These are phyloP conservation scores for Pollicipes pollicipes DNA, from an alignment of 1,140 invertebrate species.

Conservation along the genomic window DNA sequence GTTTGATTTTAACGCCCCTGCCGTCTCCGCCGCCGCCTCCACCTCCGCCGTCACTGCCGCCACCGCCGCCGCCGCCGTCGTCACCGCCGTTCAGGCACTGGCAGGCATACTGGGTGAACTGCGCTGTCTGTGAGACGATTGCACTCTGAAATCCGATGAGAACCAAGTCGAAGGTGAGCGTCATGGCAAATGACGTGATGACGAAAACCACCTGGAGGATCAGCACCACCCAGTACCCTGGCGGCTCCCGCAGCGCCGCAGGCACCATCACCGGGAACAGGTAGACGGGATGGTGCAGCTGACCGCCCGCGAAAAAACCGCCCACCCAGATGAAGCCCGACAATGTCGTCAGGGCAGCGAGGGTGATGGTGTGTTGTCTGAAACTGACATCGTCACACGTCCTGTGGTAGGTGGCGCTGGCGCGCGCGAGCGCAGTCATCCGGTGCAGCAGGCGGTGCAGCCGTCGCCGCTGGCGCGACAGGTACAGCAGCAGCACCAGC, in stretches of 20 bases:
- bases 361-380: neutral
- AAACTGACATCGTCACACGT: neutral
- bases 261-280: neutral
- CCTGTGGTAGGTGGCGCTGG: neutral
- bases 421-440: neutral
- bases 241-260: neutral
- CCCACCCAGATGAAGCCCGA: neutral
- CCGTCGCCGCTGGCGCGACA: neutral
- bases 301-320: neutral
- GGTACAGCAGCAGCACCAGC: neutral
- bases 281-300: neutral
- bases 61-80: neutral
- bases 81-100: neutral
- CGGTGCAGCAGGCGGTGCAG: neutral
- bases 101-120: too few species aligned
- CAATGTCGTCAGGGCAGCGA: neutral
- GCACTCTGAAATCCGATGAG: neutral
- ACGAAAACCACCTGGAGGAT: neutral
- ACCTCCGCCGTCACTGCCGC: neutral
- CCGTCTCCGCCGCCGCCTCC: neutral
- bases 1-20: neutral
- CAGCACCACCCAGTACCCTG: neutral
- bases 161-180: neutral
- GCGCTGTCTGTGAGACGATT: too few species aligned
- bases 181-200: neutral